Base-by-base conservation (phyloP, 2,888 invertebrate species). In the Catonia carolina region DNA sequence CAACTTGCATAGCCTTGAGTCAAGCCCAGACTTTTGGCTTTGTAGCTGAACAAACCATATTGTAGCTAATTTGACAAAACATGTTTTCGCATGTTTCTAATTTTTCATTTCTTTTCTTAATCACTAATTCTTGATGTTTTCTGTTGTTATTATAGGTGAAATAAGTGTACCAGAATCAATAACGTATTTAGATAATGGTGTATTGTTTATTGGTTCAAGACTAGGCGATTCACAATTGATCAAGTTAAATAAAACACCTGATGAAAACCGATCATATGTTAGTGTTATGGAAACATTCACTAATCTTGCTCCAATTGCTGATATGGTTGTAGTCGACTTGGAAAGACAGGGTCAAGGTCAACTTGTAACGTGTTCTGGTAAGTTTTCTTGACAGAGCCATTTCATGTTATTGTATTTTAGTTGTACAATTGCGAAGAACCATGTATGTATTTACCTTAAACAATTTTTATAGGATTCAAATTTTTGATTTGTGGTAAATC, bases 331-430 rank as follows among this genome's bases (percentile, higher is more conserved):
- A 1, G 97, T 97, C 2, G 97, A 98, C 75, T 78, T 97, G 61
- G 97, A 98, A 74, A 77, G 92, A 14, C 96, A 96, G 72, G 98
- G 98, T 0, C 98, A 99, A 75, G 96, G 95, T 12, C 96, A 96
- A 72, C 83, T 99, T 62, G 94, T 99, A 41, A 99, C 99, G 0
- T 99, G 98, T 70, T 98, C 98, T 0, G 98, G 88, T 75, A 56
- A 68, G 31, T 53, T 5, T 35, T 20, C 7, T 20, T 47, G 22
- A 20, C n/a, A n/a, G n/a, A n/a, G n/a, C n/a, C 18, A 6, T 15
- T 20, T 17, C 17, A 3, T 45, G 12, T 45, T 17, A 17, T 45
- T 15, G 7, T 33, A 10, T 33, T 33, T 33, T 10, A 33, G 33
- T 10, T 33, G 8, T 33, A 33, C 33, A 33, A 10, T 33, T n/a